Evolutionary conservation across 2,888 invertebrate species (phyloP).

Genomic region (Tiphia femorata): DNA sequence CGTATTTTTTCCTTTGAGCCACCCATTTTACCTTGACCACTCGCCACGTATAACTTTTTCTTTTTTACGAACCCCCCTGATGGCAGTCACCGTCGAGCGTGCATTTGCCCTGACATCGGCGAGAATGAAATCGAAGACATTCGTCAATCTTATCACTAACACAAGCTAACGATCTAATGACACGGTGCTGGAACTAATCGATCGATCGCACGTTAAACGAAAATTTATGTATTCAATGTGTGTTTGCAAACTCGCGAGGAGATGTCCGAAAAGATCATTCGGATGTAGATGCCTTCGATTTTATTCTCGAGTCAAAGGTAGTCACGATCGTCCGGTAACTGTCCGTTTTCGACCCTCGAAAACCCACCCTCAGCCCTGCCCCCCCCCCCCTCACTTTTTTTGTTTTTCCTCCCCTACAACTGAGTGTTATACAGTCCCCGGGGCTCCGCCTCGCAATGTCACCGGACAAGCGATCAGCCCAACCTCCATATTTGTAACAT

Average conservation of each 20-base stretch:
- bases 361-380: background rate
- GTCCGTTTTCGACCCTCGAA: constrained; percentile 6
- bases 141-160: too few species aligned
- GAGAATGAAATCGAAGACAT: too few species aligned
- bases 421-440: constrained; percentile 84
- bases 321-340: constrained; percentile 26
- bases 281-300: constrained; percentile 5
- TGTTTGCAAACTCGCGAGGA: too few species aligned
- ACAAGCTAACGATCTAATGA: too few species aligned
- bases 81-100: constrained; percentile 32
- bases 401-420: constrained; percentile 69
- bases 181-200: too few species aligned
- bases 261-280: too few species aligned
- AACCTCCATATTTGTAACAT: constrained; percentile 88
- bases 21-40: constrained; percentile 28
- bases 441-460: constrained; percentile 96
- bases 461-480: constrained; percentile 89
- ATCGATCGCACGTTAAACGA: too few species aligned
- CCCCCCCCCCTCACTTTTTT: constrained; percentile 17
- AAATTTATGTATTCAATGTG: too few species aligned
- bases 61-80: constrained; percentile 21
- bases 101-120: background rate
- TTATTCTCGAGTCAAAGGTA: constrained; percentile 6
- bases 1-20: constrained; percentile 46
- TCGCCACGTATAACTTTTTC: constrained; percentile 21